These are phyloP conservation scores for Holotrichia oblita DNA, from an alignment of 1,140 invertebrate species.

Conservation along the genomic window DNA sequence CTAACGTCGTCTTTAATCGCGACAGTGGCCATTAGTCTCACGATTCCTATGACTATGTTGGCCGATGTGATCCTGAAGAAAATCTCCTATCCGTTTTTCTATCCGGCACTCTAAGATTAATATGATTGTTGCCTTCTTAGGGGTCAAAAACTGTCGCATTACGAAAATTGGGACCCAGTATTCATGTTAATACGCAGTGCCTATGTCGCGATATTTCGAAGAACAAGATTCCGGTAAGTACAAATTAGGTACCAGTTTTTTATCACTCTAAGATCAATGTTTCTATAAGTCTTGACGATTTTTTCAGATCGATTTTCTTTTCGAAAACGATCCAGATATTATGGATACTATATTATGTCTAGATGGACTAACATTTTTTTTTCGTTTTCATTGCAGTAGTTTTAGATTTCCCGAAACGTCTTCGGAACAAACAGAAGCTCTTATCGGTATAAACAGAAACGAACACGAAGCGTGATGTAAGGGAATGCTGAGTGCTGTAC, in stretches of 20 bases:
- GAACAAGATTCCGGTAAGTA: slow-evolving; percentile 52
- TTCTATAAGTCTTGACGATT: no score
- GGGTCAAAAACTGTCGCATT: slow-evolving; percentile 78
- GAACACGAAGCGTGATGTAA: slow-evolving; percentile 66
- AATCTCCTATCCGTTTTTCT: slow-evolving; percentile 81
- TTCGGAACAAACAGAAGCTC: slow-evolving; percentile 77
- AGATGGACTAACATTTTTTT: neutral
- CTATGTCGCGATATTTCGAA: slow-evolving; percentile 53
- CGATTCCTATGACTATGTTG: slow-evolving; percentile 86
- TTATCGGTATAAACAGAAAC: slow-evolving; percentile 70
- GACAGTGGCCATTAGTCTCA: slow-evolving; percentile 82
- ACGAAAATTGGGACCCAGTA: slow-evolving; percentile 88
- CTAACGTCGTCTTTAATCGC: slow-evolving; percentile 88
- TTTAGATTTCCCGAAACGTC: slow-evolving; percentile 73
- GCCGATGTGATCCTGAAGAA: slow-evolving; percentile 82
- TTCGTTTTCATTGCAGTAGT: slow-evolving; percentile 50
- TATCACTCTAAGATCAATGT: no score
- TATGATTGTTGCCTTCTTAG: slow-evolving; percentile 82
- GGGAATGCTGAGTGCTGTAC: neutral
- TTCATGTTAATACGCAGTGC: slow-evolving; percentile 69
- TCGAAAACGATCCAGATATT: no score
- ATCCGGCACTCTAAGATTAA: slow-evolving; percentile 81
- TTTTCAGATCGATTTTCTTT: no score
- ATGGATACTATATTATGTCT: no score
- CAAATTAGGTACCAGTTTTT: no score